Evolutionary conservation across 1,140 invertebrate genomes (phyloP), one percentile per base, ranked within the genome.

Genomic region (Yoshiicerus persimilis): DNA sequence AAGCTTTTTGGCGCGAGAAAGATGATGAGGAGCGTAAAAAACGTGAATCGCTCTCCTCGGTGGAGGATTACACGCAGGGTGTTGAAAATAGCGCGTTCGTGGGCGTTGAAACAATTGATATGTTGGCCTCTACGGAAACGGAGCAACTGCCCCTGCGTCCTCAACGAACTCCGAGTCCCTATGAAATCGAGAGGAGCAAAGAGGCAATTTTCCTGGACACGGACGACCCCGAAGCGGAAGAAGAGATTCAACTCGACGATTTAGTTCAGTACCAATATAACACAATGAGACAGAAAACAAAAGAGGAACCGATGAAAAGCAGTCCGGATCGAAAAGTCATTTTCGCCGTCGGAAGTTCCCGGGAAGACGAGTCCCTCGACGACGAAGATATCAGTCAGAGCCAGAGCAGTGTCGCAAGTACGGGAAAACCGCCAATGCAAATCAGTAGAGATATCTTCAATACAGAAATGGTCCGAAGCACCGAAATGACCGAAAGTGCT

Each of bases 21-120:
- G 89, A 90, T 77, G 77, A 87, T 11, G 89, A 90, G 39, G 89
- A 90, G 77, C 75, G 75, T 66, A 89, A 89, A 47, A 90, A 90
- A 62, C 16, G 89, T 62, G 89, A 90, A 30, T 90, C 89, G 2
- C 25, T 90, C n/a, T 84, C 89, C 5, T 88, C 87, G 9, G 47
- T 88, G 3, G 89, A 90, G 84, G 89, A 90, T 30, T 87, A 88
- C 62, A 66, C 83, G 25, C n/a, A 86, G 41, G 89, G 92, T 64
- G 94, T 93, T 92, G 93, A 94, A 87, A 94, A 94, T 90, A 92
- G 92, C 87, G 93, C 92, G 10, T 93, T 94, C 91, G 92, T 91
- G 38, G 93, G 92, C 25, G 93, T 92, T n/a, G 93, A 94, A 86
- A 89, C 89, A 62, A 92, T 92, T 89, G 92, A 92, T 86, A 64